phyloP scores from a whole-genome alignment of 2,113 vertebrate species.

The Asarcornis scutulata region DNA sequence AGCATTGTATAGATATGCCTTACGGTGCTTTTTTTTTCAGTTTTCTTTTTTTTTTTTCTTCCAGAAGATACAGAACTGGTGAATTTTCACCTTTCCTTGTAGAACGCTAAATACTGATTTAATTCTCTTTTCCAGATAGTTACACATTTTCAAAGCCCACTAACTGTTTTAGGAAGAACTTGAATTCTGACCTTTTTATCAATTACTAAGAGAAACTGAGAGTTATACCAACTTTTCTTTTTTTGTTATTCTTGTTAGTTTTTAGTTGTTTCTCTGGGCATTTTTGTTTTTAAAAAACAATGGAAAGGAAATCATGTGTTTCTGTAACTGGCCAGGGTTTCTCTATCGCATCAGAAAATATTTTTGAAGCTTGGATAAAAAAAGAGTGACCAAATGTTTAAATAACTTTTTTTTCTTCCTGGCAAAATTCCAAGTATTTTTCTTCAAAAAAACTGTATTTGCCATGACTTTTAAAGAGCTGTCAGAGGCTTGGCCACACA shows the following conservation, averaged over 20 bases:
- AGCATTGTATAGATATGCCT: background rate
- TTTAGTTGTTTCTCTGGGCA: background rate
- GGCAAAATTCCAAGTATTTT: background rate
- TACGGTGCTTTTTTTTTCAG: no score
- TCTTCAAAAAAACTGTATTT: background rate
- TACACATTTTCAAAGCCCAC: background rate
- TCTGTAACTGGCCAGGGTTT: background rate
- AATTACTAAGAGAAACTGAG: background rate
- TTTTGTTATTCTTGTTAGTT: background rate
- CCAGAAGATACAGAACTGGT: background rate
- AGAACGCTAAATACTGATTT: background rate
- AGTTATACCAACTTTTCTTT: background rate
- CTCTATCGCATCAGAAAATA: background rate
- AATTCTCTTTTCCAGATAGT: background rate
- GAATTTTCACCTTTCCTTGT: background rate
- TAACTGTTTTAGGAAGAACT: background rate
- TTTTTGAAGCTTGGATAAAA: conserved; percentile 3
- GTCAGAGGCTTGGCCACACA: background rate
- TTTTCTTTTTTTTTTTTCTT: background rate
- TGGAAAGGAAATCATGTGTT: background rate
- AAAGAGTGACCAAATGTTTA: background rate
- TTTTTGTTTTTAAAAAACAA: background rate
- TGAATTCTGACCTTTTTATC: background rate
- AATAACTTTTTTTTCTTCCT: background rate
- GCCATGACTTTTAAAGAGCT: background rate